Evolutionary conservation across 1,140 invertebrate species (phyloP), one percentile per base, ranked within the genome.

Genomic region (Drosophila sechellia): DNA sequence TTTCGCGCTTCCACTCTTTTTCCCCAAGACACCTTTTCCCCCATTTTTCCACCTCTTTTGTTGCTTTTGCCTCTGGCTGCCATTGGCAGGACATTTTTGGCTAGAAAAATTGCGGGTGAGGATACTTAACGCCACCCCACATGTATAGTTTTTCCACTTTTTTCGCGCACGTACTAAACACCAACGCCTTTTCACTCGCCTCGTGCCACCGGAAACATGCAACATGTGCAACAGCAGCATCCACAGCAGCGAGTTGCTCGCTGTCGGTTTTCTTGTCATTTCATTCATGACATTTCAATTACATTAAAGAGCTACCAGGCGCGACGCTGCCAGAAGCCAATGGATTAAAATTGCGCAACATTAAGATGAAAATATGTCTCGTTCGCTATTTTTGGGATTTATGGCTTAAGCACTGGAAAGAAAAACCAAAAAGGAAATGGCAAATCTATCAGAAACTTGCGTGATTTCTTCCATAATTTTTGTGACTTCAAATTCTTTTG

Each of bases 211-310:
- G 27, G 54, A 37, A n/a, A 43, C 52, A 43, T 61, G 34, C 40
- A 69, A 54, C 31, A 66, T 43, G 27, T 34, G 61, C 37, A 43
- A 13, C 48, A 17, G 27, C 48, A 12, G 22, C n/a, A 31, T 15
- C 1, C 8, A 49, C 31, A 15, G 43, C 27, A 53, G 50, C 76
- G 57, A 54, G 45, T 74, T 72, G 45, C 76, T 20, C 31, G 31
- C 54, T 61, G 35, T 43, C 45, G 56, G 53, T 57, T 42, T 54
- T 58, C 74, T 59, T 68, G 68, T 80, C 79, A 77, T 59, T 73
- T 77, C 73, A 68, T 53, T 77, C 54, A 71, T 64, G 70, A 69
- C 81, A 81, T 81, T 78, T 78, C 56, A 81, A 75, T 78, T 81
- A 81, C 66, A 57, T 65, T 74, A 55, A 39, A 63, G 50, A 74